Evolutionary conservation across 2,797 vertebrate species (phyloP).

Genomic region (Passerculus sandwichensis): DNA sequence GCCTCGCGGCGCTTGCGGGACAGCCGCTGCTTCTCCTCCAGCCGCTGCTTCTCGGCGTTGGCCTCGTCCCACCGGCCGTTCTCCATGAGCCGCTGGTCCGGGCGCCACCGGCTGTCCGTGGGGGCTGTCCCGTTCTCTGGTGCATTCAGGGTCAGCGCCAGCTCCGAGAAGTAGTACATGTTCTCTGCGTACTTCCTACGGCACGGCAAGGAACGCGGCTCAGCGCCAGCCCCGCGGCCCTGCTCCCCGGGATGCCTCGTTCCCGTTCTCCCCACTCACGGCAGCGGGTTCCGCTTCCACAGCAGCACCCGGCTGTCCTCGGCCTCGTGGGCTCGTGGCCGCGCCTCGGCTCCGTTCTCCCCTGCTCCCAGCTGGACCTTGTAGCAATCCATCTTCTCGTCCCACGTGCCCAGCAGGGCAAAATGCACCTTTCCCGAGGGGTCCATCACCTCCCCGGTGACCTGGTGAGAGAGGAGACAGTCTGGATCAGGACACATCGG

Average conservation of each 20-base stretch:
- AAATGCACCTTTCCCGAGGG: slow-evolving; percentile 90
- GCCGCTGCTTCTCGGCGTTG: slow-evolving; percentile 91
- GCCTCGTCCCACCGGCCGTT: slow-evolving; percentile 95
- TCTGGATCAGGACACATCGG: accelerated
- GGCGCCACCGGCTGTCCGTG: slow-evolving; percentile 90
- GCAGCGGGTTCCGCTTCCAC: slow-evolving; percentile 91
- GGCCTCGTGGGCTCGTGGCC: slow-evolving; percentile 84
- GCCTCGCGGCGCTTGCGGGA: slow-evolving; percentile 86
- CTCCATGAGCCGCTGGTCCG: slow-evolving; percentile 95
- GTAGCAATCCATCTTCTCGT: slow-evolving; percentile 96
- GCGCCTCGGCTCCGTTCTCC: slow-evolving; percentile 87
- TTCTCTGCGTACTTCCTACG: slow-evolving; percentile 90
- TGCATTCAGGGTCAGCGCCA: slow-evolving; percentile 92
- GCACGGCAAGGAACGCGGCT: background rate
- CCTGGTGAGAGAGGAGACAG: slow-evolving; percentile 70
- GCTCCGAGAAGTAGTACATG: slow-evolving; percentile 96
- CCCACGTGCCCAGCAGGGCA: slow-evolving; percentile 92
- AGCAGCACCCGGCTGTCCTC: slow-evolving; percentile 83
- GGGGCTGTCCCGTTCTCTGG: slow-evolving; percentile 86
- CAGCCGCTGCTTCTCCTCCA: slow-evolving; percentile 92
- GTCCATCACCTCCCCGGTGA: slow-evolving; percentile 93
- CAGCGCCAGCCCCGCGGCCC: background rate
- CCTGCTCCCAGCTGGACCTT: slow-evolving; percentile 80
- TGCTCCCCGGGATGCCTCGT: accelerated
- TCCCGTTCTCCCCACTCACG: slow-evolving; percentile 79